A percentile compares a stretch with the other conserved stretches of the same genome.
Conservation (phyloP, 1,140 invertebrate genomes). For the Diuraphis noxia region DNA sequence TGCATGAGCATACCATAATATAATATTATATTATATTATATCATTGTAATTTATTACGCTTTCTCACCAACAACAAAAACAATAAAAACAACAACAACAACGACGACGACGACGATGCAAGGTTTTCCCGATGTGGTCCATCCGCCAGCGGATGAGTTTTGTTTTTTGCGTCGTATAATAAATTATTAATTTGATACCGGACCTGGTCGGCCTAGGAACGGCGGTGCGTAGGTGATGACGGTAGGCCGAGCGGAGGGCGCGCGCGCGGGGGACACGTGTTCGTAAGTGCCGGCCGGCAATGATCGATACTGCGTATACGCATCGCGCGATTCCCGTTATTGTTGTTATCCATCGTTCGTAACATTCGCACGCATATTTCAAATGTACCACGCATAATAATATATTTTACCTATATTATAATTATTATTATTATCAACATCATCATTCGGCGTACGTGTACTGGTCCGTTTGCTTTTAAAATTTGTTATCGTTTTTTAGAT, state of each 20-base stretch:
- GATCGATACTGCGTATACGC: constrained; percentile 22
- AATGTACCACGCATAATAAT: not conserved
- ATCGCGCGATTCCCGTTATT: constrained; percentile 25
- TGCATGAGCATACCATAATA: not conserved
- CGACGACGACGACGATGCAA: not conserved
- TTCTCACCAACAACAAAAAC: not conserved
- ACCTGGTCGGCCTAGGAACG: not conserved
- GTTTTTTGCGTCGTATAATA: constrained; percentile 44
- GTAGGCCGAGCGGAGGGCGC: not conserved
- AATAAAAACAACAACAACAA: not conserved
- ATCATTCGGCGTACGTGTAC: not conserved
- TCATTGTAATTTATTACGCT: not conserved
- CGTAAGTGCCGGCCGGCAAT: constrained; percentile 27
- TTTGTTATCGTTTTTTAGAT: not conserved
- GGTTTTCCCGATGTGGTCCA: not conserved
- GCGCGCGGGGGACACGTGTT: constrained; percentile 42
- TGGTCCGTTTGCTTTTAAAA: not conserved
- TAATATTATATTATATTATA: not conserved
- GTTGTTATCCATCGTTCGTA: not conserved
- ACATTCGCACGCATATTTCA: not conserved
- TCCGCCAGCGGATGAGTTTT: not conserved
- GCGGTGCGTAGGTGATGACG: not conserved
- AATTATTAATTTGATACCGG: not conserved
- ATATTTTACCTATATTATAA: not conserved
- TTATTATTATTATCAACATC: not conserved